phyloP scores from a whole-genome alignment of 1,140 invertebrate species.

The Drosophila punjabiensis region DNA sequence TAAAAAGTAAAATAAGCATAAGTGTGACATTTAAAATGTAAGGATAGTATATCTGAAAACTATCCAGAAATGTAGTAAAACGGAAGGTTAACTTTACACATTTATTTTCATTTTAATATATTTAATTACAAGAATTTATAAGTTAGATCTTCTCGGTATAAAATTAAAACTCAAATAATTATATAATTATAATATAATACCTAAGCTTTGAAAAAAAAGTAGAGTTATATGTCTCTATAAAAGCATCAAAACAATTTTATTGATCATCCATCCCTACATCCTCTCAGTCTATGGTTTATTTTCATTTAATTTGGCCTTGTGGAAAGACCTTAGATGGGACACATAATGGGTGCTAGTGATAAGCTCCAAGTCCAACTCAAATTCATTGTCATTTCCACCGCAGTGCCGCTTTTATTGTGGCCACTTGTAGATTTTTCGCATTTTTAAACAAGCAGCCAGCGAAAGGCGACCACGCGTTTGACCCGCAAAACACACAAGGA shows the following conservation, averaged over 20 bases:
- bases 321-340: conserved; percentile 26
- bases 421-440: conserved; percentile 79
- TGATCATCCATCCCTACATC: not conserved
- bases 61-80: not conserved
- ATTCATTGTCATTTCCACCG: conserved; percentile 69
- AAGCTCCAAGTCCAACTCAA: conserved; percentile 43
- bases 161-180: not conserved
- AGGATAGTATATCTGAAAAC: not conserved
- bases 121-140: not conserved
- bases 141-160: not conserved
- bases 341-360: conserved; percentile 28
- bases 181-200: not conserved
- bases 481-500: conserved; percentile 44
- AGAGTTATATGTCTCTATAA: not conserved
- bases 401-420: conserved; percentile 27
- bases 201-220: not conserved
- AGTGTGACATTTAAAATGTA: no score
- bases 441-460: conserved; percentile 54
- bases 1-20: no score
- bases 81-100: not conserved
- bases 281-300: not conserved
- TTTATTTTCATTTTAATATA: not conserved
- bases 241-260: not conserved
- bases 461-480: conserved; percentile 72
- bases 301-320: conserved; percentile 16